Base-by-base conservation (phyloP, 2,888 invertebrate genomes). In the Coleophora deauratella region DNA sequence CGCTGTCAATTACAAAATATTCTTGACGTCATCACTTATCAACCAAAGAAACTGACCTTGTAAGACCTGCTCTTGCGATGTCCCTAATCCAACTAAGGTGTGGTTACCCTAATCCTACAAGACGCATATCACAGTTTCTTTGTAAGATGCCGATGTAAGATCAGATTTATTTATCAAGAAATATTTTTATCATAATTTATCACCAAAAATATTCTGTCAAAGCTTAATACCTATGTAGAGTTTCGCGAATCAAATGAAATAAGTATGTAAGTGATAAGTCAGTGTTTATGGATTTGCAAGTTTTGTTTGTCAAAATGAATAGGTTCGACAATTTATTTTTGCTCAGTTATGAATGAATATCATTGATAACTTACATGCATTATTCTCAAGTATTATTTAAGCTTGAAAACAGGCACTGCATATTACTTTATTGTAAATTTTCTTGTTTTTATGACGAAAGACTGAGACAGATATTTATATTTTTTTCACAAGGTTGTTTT, bases 71-170 rank as follows among this genome's bases (percentile, higher is more conserved):
- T 21, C 37, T 40, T 33, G 47, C 49, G 47, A 49, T 39, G 42
- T 42, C 38, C 45, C 37, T 49, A 51, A 46, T 40, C 27, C 42
- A 48, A 11, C 27, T 27, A 30, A 55, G 62, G 59, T 54, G 61
- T 54, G 62, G 57, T 51, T 50, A 53, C 45, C 35, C 35, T 69
- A 65, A 72, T 66, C 66, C 57, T 38, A 21, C 31, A 34, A 31
- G 37, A 28, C 33, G 31, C 54, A 59, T 62, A 61, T 48, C 53
- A 50, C 28, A 47, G 37, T 44, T 49, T 48, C 55, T 46, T 72
- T 46, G 61, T 66, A 77, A 68, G 63, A 57, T 43, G 53, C 74
- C 76, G 78, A 60, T 40, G 41, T 63, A 67, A 61, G 59, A 59
- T 65, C 69, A 64, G 74, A 78, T 77, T 76, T 75, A 21, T 6